phyloP scores from a whole-genome alignment of 2,113 vertebrate genomes.

The Irena cyanogastra region DNA sequence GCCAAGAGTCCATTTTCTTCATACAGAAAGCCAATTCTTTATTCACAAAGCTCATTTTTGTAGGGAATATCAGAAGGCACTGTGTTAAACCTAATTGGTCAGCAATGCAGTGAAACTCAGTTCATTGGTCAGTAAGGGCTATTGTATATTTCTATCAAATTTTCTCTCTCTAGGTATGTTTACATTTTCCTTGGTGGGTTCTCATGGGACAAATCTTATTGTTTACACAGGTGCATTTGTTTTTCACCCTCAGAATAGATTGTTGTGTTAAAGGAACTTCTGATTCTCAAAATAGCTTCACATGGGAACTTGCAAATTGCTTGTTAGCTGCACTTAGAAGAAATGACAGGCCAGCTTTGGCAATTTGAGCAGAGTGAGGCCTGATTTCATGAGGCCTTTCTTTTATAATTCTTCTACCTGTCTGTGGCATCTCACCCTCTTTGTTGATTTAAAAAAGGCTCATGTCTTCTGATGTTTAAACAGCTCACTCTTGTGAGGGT shows the following conservation, averaged over 20 bases:
- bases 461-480: background rate
- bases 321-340: background rate
- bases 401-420: background rate
- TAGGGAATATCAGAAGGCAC: background rate
- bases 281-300: background rate
- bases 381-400: background rate
- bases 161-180: background rate
- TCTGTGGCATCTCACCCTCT: background rate
- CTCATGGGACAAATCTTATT: background rate
- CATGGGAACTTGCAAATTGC: background rate
- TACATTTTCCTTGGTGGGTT: background rate
- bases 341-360: background rate
- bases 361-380: background rate
- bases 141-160: background rate
- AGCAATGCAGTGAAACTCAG: background rate
- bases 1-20: background rate
- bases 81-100: background rate
- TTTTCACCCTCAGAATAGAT: background rate
- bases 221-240: background rate
- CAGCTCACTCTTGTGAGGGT: background rate
- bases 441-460: background rate
- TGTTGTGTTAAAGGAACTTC: background rate
- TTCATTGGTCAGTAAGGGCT: background rate
- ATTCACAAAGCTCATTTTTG: background rate
- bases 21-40: background rate